Percentiles rank a stretch among this genome's conserved stretches.
Conservation (phyloP, 1,140 invertebrate genomes). For the Drosophila lacteicornis region DNA sequence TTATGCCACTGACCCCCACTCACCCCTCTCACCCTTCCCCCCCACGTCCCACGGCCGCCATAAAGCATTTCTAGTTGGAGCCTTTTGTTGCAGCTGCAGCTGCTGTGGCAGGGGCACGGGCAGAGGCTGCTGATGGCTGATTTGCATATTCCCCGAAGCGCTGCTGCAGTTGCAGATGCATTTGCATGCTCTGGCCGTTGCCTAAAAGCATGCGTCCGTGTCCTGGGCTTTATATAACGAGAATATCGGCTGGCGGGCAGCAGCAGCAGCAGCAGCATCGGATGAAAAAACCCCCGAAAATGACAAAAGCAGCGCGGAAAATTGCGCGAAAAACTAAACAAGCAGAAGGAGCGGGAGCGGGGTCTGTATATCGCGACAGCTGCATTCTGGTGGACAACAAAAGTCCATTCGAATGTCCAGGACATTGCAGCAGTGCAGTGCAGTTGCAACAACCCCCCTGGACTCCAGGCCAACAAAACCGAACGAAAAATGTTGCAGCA, state of each 20-base stretch:
- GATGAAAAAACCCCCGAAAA: conserved; percentile 55
- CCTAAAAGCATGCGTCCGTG: conserved; percentile 61
- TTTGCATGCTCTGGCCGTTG: conserved; percentile 51
- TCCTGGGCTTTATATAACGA: conserved; percentile 59
- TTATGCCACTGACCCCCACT: conserved; percentile 44
- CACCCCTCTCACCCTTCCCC: neutral
- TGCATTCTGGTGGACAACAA: conserved; percentile 66
- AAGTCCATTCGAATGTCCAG: conserved; percentile 64
- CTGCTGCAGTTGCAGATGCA: conserved; percentile 66
- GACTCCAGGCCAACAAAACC: conserved; percentile 35
- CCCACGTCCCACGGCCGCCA: conserved; percentile 13
- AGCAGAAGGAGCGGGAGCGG: conserved; percentile 17
- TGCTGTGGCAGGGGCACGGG: conserved; percentile 21
- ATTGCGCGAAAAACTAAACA: conserved; percentile 83
- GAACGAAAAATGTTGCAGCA: conserved; percentile 57
- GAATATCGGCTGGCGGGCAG: conserved; percentile 41
- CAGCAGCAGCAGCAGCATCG: conserved; percentile 2
- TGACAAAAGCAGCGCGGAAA: conserved; percentile 78
- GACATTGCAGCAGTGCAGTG: conserved; percentile 54
- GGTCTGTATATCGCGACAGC: conserved; percentile 48
- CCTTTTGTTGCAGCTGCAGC: conserved; percentile 55
- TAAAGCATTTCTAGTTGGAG: conserved; percentile 73
- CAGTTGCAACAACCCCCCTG: conserved; percentile 11
- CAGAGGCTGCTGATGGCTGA: conserved; percentile 67
- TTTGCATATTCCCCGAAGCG: conserved; percentile 82